Percentiles rank a stretch among this genome's conserved stretches.
Evolutionary conservation across 2,113 vertebrate species (phyloP).

Genomic region (Paedocypris sp.): DNA sequence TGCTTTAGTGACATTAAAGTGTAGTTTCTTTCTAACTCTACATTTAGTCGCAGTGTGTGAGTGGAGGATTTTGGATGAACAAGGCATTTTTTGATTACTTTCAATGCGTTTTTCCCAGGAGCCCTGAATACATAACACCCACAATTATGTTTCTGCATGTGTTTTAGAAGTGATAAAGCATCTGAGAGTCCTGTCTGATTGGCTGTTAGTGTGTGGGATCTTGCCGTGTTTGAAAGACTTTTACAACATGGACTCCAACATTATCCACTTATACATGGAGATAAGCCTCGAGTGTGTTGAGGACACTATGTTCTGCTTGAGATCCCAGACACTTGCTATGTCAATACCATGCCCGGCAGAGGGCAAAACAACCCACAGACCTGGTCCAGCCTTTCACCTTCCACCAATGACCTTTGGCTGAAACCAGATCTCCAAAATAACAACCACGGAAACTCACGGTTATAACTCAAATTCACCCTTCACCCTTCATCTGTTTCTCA

Average conservation of each 20-base stretch:
- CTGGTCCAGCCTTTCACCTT: neutral
- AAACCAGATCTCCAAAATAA: slow-evolving; percentile 1
- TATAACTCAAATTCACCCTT: neutral
- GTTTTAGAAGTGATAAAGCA: slow-evolving; percentile 2
- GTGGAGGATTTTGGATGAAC: no score
- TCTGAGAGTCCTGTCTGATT: slow-evolving; percentile 7
- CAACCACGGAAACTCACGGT: neutral
- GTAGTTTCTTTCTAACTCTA: no score
- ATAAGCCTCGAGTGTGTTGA: slow-evolving; percentile 1
- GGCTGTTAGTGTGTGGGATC: slow-evolving; percentile 10
- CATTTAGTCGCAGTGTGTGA: no score
- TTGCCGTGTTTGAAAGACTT: slow-evolving; percentile 5
- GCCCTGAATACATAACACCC: no score
- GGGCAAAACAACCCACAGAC: neutral
- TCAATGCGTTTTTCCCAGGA: no score
- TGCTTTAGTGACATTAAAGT: no score
- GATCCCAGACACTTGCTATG: slow-evolving; percentile 11
- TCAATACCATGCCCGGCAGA: neutral
- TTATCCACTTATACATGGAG: slow-evolving; percentile 18
- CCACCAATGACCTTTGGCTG: neutral
- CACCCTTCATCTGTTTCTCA: neutral
- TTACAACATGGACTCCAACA: slow-evolving; percentile 3
- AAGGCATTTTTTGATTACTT: no score
- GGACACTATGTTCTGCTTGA: slow-evolving; percentile 9
- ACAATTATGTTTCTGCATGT: neutral